These are phyloP conservation scores for Diorhabda carinulata DNA, from an alignment of 1,140 invertebrate species.

Conservation along the genomic window DNA sequence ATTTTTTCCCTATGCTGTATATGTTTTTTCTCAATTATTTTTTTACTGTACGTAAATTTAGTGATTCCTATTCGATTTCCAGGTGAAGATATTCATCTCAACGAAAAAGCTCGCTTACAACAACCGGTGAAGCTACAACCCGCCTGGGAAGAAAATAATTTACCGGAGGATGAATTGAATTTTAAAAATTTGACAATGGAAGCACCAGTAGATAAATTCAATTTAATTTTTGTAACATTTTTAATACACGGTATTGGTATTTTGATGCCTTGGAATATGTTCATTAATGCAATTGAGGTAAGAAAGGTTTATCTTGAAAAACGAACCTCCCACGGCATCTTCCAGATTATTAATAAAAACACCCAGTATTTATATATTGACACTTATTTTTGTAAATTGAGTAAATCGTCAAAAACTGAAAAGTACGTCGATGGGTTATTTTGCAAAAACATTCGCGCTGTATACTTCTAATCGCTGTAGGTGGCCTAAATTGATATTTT, in stretches of 20 bases:
- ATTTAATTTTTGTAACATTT: constrained; percentile 86
- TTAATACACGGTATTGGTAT: constrained; percentile 93
- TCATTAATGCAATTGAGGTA: constrained; percentile 89
- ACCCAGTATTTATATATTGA: no score
- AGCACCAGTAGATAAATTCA: constrained; percentile 74
- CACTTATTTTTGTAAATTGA: no score
- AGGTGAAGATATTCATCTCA: constrained; percentile 13
- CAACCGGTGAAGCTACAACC: constrained; percentile 79
- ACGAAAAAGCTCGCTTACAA: constrained; percentile 51
- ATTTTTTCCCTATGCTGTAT: not conserved
- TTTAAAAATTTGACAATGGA: constrained; percentile 77
- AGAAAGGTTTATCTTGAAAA: constrained; percentile 39
- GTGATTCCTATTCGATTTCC: not conserved
- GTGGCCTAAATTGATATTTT: no score
- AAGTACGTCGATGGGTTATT: no score
- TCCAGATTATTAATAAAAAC: no score
- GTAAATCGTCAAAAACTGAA: no score
- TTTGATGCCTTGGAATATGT: constrained; percentile 99
- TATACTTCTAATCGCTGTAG: no score
- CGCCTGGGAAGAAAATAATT: constrained; percentile 79
- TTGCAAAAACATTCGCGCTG: no score
- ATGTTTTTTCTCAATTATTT: not conserved
- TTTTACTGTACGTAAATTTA: not conserved
- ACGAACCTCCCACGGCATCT: no score
- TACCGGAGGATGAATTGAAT: constrained; percentile 79